phyloP scores from a whole-genome alignment of 2,888 invertebrate genomes.

The Agriotes lineatus region DNA sequence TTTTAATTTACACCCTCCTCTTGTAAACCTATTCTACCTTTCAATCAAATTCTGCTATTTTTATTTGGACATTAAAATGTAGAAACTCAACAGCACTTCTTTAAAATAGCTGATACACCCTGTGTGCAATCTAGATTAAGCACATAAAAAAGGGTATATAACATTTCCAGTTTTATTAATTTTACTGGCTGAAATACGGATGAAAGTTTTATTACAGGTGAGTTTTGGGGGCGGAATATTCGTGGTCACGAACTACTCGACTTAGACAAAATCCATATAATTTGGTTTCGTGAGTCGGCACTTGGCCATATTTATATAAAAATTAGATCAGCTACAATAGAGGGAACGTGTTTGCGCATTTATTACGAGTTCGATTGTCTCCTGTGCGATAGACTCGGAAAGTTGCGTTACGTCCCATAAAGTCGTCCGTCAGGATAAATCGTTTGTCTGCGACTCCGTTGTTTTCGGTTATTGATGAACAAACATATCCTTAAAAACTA shows the following conservation, averaged over 20 bases:
- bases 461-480: conserved; percentile 40
- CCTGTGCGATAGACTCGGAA: background rate
- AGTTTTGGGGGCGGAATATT: conserved; percentile 3
- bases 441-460: conserved; percentile 26
- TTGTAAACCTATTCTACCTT: too few species aligned
- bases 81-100: too few species aligned
- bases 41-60: too few species aligned
- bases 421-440: conserved; percentile 21
- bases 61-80: too few species aligned
- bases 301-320: conserved; percentile 22
- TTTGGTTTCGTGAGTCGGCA: background rate
- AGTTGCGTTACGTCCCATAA: background rate
- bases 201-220: too few species aligned
- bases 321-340: conserved; percentile 11
- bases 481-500: conserved; percentile 32
- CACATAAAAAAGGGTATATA: too few species aligned
- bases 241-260: conserved; percentile 19
- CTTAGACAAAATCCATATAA: conserved; percentile 3
- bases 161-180: too few species aligned
- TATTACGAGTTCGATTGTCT: conserved; percentile 13
- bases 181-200: too few species aligned
- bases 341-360: conserved; percentile 19
- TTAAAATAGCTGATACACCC: too few species aligned
- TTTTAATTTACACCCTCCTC: too few species aligned
- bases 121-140: too few species aligned